These are phyloP conservation scores for Oeneis ivallda DNA, from an alignment of 2,888 invertebrate genomes.

Conservation along the genomic window DNA sequence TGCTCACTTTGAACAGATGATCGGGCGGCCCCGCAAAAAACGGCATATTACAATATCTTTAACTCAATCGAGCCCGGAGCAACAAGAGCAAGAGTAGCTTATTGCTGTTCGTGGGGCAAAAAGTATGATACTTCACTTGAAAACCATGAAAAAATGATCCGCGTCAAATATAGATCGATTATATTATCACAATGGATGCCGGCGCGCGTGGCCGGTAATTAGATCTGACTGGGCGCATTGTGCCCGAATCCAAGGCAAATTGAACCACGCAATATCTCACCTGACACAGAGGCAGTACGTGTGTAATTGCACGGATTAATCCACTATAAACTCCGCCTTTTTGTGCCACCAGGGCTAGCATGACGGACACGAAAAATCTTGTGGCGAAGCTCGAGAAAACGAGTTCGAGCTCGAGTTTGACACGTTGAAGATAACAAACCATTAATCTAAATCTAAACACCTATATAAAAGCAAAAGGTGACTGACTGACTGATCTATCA, in stretches of 20 bases:
- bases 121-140: conserved; percentile 44
- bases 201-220: conserved; percentile 61
- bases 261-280: conserved; percentile 75
- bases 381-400: too few relatives aligned
- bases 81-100: conserved; percentile 37
- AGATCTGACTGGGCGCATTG: conserved; percentile 65
- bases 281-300: conserved; percentile 59
- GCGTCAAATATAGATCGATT: conserved; percentile 49
- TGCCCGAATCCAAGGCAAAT: conserved; percentile 63
- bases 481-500: too few relatives aligned
- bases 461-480: too few relatives aligned
- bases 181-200: conserved; percentile 58
- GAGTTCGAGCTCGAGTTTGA: too few relatives aligned
- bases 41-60: conserved; percentile 37
- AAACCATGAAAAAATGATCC: conserved; percentile 46
- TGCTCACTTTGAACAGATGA: conserved; percentile 32
- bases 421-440: too few relatives aligned
- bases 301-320: conserved; percentile 78
- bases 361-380: not conserved
- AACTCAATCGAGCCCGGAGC: conserved; percentile 35
- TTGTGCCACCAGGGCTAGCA: conserved; percentile 45
- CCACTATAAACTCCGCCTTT: conserved; percentile 69
- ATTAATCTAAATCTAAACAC: too few relatives aligned
- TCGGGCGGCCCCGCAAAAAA: conserved; percentile 31
- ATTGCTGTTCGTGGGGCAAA: conserved; percentile 38